phyloP scores from a whole-genome alignment of 2,797 vertebrate species.

The Pelochelys cantorii region DNA sequence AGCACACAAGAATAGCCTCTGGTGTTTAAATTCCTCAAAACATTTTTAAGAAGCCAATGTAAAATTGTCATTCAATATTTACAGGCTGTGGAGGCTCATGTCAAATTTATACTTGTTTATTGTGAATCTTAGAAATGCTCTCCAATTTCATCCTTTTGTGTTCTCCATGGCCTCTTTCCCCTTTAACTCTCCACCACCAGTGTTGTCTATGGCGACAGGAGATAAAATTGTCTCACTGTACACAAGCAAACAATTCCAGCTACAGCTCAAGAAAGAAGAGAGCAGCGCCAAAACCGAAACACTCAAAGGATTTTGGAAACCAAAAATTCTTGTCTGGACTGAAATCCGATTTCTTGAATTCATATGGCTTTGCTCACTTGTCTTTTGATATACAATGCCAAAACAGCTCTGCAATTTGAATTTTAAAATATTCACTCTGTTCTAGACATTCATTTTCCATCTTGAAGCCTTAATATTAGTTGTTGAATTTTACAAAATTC shows the following conservation, averaged over 20 bases:
- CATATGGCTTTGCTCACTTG: background rate
- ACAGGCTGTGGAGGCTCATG: background rate
- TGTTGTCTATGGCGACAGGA: accelerated
- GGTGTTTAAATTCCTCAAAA: no score
- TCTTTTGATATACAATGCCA: background rate
- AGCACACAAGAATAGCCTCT: background rate
- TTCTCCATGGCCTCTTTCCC: background rate
- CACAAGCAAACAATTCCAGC: background rate
- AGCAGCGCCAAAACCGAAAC: background rate
- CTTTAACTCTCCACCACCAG: background rate
- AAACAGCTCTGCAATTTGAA: background rate
- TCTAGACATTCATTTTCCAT: background rate
- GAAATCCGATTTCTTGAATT: background rate
- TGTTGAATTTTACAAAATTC: background rate
- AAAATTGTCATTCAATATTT: slow-evolving; percentile 35
- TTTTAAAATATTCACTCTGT: background rate
- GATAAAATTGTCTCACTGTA: background rate
- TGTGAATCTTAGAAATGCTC: background rate
- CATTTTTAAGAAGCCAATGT: background rate
- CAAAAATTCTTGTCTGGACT: background rate
- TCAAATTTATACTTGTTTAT: background rate
- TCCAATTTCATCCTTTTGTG: background rate
- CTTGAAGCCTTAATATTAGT: background rate
- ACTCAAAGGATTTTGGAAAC: background rate
- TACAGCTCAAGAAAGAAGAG: accelerated